Percentiles rank a stretch among this genome's conserved stretches.
phyloP scores from a whole-genome alignment of 2,888 invertebrate species.

The Caenorhabditis afra region DNA sequence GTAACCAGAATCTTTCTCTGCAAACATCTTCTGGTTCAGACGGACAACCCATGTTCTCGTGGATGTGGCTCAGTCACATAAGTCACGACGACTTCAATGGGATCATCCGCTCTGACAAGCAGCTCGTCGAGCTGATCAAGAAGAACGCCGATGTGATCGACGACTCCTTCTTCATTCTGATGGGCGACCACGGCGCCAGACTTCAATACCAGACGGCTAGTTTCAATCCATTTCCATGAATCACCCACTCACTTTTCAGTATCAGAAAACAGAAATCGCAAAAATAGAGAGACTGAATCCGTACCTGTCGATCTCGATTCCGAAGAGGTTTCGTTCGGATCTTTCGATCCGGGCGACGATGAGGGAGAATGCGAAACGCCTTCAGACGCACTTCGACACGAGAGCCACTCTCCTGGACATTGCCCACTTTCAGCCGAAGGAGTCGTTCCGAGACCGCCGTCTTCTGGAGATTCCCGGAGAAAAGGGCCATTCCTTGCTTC shows the following conservation, averaged over 20 bases:
- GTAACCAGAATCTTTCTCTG: too few relatives aligned
- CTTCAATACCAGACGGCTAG: neutral
- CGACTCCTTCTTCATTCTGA: conserved; percentile 61
- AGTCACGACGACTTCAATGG: conserved; percentile 60
- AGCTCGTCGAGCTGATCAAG: conserved; percentile 58
- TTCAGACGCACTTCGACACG: conserved; percentile 63
- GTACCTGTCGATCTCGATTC: conserved; percentile 57
- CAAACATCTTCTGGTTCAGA: conserved; percentile 20
- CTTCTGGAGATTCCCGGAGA: neutral
- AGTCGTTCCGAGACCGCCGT: neutral
- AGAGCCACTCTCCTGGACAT: conserved; percentile 62
- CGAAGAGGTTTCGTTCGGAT: conserved; percentile 39
- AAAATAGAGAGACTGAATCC: conserved; percentile 62
- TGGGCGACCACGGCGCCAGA: conserved; percentile 67
- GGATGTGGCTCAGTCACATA: conserved; percentile 59
- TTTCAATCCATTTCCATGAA: neutral
- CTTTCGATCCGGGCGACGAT: conserved; percentile 42
- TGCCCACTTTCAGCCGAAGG: conserved; percentile 3
- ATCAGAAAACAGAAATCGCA: conserved; percentile 34
- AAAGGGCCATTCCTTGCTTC: conserved; percentile 23
- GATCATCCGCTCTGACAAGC: conserved; percentile 51
- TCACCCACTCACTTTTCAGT: too few relatives aligned
- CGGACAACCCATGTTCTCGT: conserved; percentile 62
- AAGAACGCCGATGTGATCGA: conserved; percentile 41
- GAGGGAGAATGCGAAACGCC: conserved; percentile 37